Evolutionary conservation across 2,113 vertebrate genomes (phyloP).

Genomic region (Grantiella picta): DNA sequence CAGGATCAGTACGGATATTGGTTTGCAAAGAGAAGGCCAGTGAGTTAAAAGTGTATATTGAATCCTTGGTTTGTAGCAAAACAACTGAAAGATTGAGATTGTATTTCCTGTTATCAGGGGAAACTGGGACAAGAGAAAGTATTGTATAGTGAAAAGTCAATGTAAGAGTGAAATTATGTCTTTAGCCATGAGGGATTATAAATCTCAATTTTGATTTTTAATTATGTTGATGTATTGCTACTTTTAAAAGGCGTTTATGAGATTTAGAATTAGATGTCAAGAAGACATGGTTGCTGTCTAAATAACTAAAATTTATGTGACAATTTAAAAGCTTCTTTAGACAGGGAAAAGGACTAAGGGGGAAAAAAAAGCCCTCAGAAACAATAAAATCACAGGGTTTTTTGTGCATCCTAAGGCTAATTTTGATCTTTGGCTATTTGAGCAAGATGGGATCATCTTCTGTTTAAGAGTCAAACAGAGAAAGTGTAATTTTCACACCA

Average conservation of each 20-base stretch:
- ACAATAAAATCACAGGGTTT: neutral
- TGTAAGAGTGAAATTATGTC: neutral
- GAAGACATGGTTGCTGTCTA: constrained; percentile 28
- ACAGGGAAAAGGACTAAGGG: neutral
- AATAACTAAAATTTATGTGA: constrained; percentile 43
- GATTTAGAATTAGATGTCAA: constrained; percentile 10
- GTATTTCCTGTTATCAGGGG: neutral
- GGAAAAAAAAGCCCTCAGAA: neutral
- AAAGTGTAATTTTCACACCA: neutral
- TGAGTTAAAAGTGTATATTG: neutral
- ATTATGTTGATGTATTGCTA: constrained; percentile 11
- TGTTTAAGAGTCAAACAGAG: neutral
- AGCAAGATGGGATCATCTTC: neutral
- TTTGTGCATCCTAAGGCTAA: neutral
- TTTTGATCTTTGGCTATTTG: neutral
- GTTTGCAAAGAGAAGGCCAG: neutral
- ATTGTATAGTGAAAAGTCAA: neutral
- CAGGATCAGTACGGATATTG: neutral
- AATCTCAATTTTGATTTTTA: constrained; percentile 44
- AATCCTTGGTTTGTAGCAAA: neutral
- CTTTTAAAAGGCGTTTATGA: constrained; percentile 3
- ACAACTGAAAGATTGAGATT: neutral
- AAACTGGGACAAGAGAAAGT: neutral
- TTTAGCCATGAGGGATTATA: neutral
- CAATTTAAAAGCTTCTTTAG: constrained; percentile 35